Evolutionary conservation across 2,888 invertebrate species (phyloP).

Genomic region (Drosophila nr. perissopoda): DNA sequence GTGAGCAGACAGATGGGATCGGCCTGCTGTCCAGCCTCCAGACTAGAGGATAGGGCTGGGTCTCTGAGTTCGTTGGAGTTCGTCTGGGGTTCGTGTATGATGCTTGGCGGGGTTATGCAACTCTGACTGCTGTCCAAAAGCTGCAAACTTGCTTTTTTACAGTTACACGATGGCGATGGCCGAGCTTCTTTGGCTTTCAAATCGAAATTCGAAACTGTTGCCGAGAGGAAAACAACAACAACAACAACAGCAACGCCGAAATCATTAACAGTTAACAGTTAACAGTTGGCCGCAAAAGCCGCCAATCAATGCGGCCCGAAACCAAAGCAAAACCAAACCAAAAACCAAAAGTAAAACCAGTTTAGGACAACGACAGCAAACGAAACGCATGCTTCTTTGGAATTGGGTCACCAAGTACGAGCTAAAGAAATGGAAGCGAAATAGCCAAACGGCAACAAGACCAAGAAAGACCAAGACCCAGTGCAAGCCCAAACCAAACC

Average conservation of each 20-base stretch:
- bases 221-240: slow-evolving; percentile 46
- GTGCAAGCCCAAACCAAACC: slow-evolving; percentile 35
- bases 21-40: slow-evolving; percentile 18
- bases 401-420: slow-evolving; percentile 78
- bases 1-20: slow-evolving; percentile 51
- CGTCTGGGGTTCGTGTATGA: slow-evolving; percentile 1
- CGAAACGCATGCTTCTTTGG: slow-evolving; percentile 71
- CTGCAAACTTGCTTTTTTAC: slow-evolving; percentile 54
- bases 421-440: slow-evolving; percentile 57
- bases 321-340: slow-evolving; percentile 16
- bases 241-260: slow-evolving; percentile 45
- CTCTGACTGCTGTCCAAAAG: slow-evolving; percentile 35
- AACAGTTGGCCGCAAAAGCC: slow-evolving; percentile 50
- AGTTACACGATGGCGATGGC: slow-evolving; percentile 34
- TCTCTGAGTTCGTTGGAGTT: slow-evolving; percentile 3
- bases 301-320: slow-evolving; percentile 64
- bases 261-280: slow-evolving; percentile 74
- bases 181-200: slow-evolving; percentile 75
- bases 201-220: slow-evolving; percentile 71
- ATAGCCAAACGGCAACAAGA: slow-evolving; percentile 54
- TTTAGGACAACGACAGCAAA: slow-evolving; percentile 62
- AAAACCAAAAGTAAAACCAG: slow-evolving; percentile 61
- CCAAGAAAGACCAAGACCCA: slow-evolving; percentile 36
- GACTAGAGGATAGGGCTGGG: slow-evolving; percentile 10
- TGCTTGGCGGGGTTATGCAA: slow-evolving; percentile 52